Base-by-base conservation (phyloP, 2,113 vertebrate genomes). In the Pagrus major region DNA sequence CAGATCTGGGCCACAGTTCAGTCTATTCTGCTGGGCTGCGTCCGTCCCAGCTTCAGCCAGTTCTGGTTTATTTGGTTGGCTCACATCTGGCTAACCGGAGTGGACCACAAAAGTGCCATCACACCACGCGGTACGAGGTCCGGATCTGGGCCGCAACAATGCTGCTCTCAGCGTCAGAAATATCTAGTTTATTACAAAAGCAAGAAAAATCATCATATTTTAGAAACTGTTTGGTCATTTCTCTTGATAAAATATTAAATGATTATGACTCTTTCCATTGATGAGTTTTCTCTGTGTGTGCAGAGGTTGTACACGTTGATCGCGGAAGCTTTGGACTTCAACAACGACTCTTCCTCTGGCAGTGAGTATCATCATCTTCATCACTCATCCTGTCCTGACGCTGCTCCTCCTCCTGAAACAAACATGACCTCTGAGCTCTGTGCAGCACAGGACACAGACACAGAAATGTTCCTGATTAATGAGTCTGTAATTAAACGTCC, bases 231-330 rank as follows among this genome's bases (percentile, higher is more conserved):
- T 6, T 20, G 15, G 16, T 63, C 39, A 0, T 67, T n/a, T n/a
- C n/a, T n/a, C n/a, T n/a, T n/a, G n/a, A n/a, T n/a, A n/a, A n/a
- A n/a, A n/a, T n/a, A n/a, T n/a, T n/a, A n/a, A n/a, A n/a, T n/a
- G n/a, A 66, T n/a, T n/a, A n/a, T n/a, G n/a, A n/a, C n/a, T n/a
- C n/a, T n/a, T n/a, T n/a, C n/a, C n/a, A n/a, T n/a, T n/a, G n/a
- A n/a, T n/a, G n/a, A n/a, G n/a, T n/a, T n/a, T n/a, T 80, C 42
- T 73, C 9, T 80, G 18, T 76, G 21, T 52, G 11, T 70, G 15
- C 95, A 98, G 97, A 95, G 96, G 90, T 97, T 96, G 33, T 98
- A 97, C 89, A 97, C 97, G 0, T 78, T 98, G 92, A 96, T 97
- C 1, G 94, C 98, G 55, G 97, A 98, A 81, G 97, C 97, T 0